Base-by-base conservation (phyloP, 1,140 invertebrate species). In the Drosophila elegans region DNA sequence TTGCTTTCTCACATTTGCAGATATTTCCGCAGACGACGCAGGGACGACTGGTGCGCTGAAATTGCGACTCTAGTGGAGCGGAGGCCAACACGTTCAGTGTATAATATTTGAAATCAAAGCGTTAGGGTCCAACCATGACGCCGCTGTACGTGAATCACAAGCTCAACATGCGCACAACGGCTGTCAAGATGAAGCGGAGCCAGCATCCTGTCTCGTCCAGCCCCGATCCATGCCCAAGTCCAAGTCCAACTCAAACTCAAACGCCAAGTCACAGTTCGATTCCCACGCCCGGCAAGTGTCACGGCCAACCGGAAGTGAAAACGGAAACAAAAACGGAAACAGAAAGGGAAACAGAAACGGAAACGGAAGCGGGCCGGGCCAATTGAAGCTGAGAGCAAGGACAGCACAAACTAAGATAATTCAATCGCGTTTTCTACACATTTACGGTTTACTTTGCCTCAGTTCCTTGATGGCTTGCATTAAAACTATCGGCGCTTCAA, bases 61-160 rank as follows among this genome's bases (percentile, higher is more conserved):
- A 75, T 67, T 76, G 72, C 73, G 55, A 25, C 62, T 68, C 42
- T 76, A 59, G 67, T 76, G 57, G 73, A 76, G 82, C 61, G 48
- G 59, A 56, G 56, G 61, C 49, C 49, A 79, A 55, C 59, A 68
- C 48, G 79, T 78, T 75, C 73, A 67, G 71, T 85, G 79, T 90
- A 91, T 90, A 91, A 91, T 91, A 91, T 91, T 91, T 91, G 90
- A 91, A 91, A 91, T 91, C 90, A 91, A 90, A 91, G 86, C 86
- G 73, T 67, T 75, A 80, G 80, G 78, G 67, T 82, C 80, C 76
- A 63, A 78, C 72, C 68, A 82, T 91, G 90, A 74, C 79, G 62
- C 60, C 48, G 76, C 51, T 52, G 55, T 54, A 57, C 57, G 45
- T 74, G 69, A 80, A 78, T 29, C 81, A 82, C 64, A 85, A 90